Evolutionary conservation across 2,888 invertebrate species (phyloP), one percentile per base, ranked within the genome.

Genomic region (Dexiosoma caninum): DNA sequence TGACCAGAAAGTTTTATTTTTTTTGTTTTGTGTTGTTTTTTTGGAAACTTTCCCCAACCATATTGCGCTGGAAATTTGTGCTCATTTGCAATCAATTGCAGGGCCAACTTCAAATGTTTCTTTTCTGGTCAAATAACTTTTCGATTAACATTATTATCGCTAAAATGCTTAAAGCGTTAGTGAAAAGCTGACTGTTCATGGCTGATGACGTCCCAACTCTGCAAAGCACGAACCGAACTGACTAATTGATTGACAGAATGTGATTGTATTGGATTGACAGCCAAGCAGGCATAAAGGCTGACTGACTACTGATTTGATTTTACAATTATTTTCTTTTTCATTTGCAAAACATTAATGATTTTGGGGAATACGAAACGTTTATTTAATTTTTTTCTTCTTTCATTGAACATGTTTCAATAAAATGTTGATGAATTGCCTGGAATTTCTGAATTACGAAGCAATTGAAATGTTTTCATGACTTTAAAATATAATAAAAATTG

Each of bases 81-180:
- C 80, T 76, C 72, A 76, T 77, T 81, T 76, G 72, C 76, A 76
- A 81, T 72, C 80, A 76, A 76, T 76, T 71, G 66, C 16, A 62
- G 27, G 46, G 53, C 40, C 23, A 59, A 30, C 5, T 42, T 67
- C 9, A 27, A 37, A 19, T 57, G 2, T 35, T 69, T n/a, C 21
- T 12, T 12, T 30, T 27, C 55, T 59, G 19, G 49, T 49, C 49
- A 69, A 72, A 77, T 51, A 69, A 72, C 57, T 76, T 76, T 77
- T 69, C 67, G 72, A 76, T 77, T 72, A 80, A 75, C 71, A 60
- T 66, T 66, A 60, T 81, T 72, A 69, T 77, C 62, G 49, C 69
- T 81, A 14, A 77, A 77, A 72, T 72, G 21, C 55, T 42, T 44
- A 64, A 46, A 46, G 42, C 49, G 19, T 27, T 30, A 37, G 64